phyloP scores from a whole-genome alignment of 1,140 invertebrate genomes.

The Bombus consobrinus region DNA sequence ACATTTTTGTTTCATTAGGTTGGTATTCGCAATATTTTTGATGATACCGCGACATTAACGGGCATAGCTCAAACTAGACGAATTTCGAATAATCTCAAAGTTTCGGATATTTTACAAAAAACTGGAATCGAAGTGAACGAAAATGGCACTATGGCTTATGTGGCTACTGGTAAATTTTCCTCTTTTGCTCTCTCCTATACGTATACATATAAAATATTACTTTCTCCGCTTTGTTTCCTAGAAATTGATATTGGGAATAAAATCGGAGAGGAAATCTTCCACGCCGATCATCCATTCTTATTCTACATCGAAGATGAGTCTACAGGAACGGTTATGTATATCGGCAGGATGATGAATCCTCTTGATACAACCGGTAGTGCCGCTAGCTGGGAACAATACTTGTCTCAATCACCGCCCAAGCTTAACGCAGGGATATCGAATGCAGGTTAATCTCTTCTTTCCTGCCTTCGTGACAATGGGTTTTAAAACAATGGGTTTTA shows the following conservation, averaged over 20 bases:
- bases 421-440: background rate
- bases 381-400: background rate
- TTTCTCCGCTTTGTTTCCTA: slow-evolving; percentile 67
- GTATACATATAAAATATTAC: background rate
- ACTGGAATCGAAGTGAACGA: slow-evolving; percentile 93
- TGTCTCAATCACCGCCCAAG: background rate
- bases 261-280: slow-evolving; percentile 86
- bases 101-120: slow-evolving; percentile 91
- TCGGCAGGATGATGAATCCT: slow-evolving; percentile 88
- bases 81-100: slow-evolving; percentile 82
- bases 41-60: slow-evolving; percentile 86
- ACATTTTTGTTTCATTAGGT: slow-evolving; percentile 81
- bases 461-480: background rate
- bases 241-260: slow-evolving; percentile 88
- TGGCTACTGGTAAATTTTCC: slow-evolving; percentile 86
- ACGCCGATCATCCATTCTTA: slow-evolving; percentile 89
- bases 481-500: background rate
- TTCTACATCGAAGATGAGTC: slow-evolving; percentile 91
- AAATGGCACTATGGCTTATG: slow-evolving; percentile 89
- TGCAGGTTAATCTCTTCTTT: slow-evolving; percentile 20
- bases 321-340: slow-evolving; percentile 88
- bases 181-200: background rate
- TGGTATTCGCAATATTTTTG: slow-evolving; percentile 88
- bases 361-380: slow-evolving; percentile 58
- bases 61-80: slow-evolving; percentile 84